Evolutionary conservation across 1,140 invertebrate genomes (phyloP), one percentile per base, ranked within the genome.

Genomic region (Diploscapter pachys): DNA sequence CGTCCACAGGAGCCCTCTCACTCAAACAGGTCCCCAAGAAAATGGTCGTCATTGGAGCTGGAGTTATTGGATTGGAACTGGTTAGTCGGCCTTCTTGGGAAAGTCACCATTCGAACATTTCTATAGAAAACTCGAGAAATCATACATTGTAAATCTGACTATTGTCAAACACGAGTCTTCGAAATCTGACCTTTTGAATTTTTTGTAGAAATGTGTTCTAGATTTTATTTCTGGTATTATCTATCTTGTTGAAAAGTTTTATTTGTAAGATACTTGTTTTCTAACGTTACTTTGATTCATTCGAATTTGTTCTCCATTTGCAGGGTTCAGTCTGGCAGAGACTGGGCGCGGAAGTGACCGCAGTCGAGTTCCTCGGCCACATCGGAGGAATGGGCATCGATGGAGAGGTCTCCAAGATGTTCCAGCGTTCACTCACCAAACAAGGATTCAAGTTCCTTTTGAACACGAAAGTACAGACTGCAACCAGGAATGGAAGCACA

Each of bases 361-460:
- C 93, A 63, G 91, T 99, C 56, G 96, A 99, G 87, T 99, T 96
- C 86, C 88, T 99, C 80, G 90, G 90, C 13, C 88, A 91, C 56
- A 93, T 99, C 80, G 97, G 97, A 80, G 97, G 97, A 76, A 87
- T 93, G 73, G 96, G 96, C 55, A 99, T 99, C 80, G 97, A 99
- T 87, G 91, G 89, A 55, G 97, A 99, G 89, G 92, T 99, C 0
- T 90, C 95, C n/a, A 98, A 98, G 88, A 90, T 90, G n/a, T 91
- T 99, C 86, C 95, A 99, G 84, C 92, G 94, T 86, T 90, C 96
- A 76, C 89, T 99, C 0, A 87, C 89, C 1, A 99, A 99, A 86
- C 95, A 99, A 88, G 95, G 95, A 48, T 87, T 99, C 59, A 92
- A 94, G 79, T 99, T 99, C 86, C 95, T 95, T 87, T 88, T 99